Base-by-base conservation (phyloP, 2,113 vertebrate genomes). In the Onychorhynchus coronatus region DNA sequence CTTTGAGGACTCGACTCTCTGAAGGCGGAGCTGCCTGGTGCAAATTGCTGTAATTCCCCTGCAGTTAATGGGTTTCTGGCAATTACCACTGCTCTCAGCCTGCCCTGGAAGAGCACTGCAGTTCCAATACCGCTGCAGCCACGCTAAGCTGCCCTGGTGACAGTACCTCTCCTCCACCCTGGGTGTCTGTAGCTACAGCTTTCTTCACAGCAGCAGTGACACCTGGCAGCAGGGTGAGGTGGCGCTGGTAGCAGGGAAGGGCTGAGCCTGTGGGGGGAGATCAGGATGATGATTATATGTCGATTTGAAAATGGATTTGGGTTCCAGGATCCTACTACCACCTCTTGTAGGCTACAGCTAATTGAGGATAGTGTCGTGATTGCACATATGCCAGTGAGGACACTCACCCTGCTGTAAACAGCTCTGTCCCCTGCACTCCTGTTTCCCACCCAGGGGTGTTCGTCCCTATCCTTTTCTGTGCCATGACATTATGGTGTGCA, bases 401-500 rank as follows among this genome's bases (percentile, higher is more conserved):
- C 12, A 8, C 9, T 90, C 52, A 33, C 49, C 71, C 19, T 83
- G 63, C 41, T 75, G 25, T 53, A 28, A 90, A 50, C n/a, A 31
- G 21, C n/a, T 76, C 14, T 46, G 47, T 74, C 24, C 7, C 5
- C 5, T 19, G 8, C 12, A 39, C 41, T 78, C 9, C 33, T 37
- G 4, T 70, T 91, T 77, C 28, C 23, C 20, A 74, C 33, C 8
- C 7, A 9, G 8, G 27, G 46, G 24, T 66, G 81, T 33, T 80
- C 17, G 11, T 44, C 46, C 53, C n/a, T 46, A 8, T 56, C 50
- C 55, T 81, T 52, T 87, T 52, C 35, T 84, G 18, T 65, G 28
- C 59, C 16, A 6, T 2, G 2, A 14, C 0, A 1, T 65, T 72
- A 28, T 0, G 0, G 33, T 65, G 41, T n/a, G n/a, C n/a, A n/a